phyloP scores from a whole-genome alignment of 2,113 vertebrate species.

The Leucopsar rothschildi region DNA sequence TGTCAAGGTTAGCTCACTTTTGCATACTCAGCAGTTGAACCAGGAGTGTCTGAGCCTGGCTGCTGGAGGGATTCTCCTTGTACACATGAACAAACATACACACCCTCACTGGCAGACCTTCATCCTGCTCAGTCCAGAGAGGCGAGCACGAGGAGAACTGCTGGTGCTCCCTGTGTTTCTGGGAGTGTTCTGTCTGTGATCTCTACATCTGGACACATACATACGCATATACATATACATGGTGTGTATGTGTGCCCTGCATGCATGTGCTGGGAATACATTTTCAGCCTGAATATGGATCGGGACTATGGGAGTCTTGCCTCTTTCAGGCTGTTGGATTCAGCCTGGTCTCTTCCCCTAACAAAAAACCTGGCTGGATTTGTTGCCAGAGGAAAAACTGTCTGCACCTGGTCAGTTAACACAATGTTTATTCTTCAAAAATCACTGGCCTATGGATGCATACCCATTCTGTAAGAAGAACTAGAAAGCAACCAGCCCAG shows the following conservation, averaged over 20 bases:
- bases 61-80: not conserved
- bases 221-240: not conserved
- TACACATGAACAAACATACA: too few species aligned
- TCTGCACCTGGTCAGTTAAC: not conserved
- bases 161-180: not conserved
- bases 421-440: not conserved
- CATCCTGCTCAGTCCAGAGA: not conserved
- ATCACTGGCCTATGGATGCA: not conserved
- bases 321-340: not conserved
- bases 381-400: not conserved
- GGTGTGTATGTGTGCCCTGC: accelerated
- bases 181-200: not conserved
- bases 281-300: not conserved
- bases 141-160: not conserved
- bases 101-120: not conserved
- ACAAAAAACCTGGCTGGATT: not conserved
- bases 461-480: not conserved
- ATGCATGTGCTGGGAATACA: accelerated
- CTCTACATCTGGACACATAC: accelerated
- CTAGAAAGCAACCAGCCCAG: not conserved
- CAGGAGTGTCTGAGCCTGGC: not conserved
- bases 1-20: not conserved
- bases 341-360: not conserved
- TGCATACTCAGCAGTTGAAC: not conserved
- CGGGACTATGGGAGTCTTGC: accelerated